A percentile compares a stretch with the other conserved stretches of the same genome.
These are phyloP conservation scores for Dynastes tityus DNA, from an alignment of 2,888 invertebrate species.

Conservation along the genomic window DNA sequence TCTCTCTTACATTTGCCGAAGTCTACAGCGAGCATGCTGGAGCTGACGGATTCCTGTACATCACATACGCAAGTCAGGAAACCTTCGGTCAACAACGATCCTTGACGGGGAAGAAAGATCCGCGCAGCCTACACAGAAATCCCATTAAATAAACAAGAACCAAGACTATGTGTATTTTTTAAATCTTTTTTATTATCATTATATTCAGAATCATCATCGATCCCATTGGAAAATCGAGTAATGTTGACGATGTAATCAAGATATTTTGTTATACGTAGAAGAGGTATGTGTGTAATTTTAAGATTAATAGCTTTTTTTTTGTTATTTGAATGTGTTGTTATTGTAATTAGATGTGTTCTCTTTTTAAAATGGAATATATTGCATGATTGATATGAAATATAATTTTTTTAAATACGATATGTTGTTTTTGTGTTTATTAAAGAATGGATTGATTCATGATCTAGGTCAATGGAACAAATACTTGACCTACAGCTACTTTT, in stretches of 20 bases:
- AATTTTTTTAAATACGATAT: not conserved
- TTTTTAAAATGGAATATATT: constrained; percentile 20
- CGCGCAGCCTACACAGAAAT: constrained; percentile 14
- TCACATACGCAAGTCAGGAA: constrained; percentile 93
- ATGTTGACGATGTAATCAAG: not conserved
- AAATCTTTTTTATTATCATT: not conserved
- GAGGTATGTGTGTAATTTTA: not conserved
- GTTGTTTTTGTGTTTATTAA: not conserved
- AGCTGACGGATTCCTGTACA: constrained; percentile 89
- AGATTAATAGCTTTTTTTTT: no score
- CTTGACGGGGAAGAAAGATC: constrained; percentile 6
- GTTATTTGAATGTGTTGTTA: not conserved
- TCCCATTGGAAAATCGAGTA: not conserved
- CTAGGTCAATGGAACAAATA: not conserved
- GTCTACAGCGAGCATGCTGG: constrained; percentile 84
- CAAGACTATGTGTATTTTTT: not conserved
- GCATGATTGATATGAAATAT: constrained; percentile 25
- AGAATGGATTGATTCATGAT: not conserved
- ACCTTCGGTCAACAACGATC: constrained; percentile 77
- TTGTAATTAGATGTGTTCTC: not conserved
- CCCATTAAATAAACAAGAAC: constrained; percentile 19
- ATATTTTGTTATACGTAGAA: not conserved
- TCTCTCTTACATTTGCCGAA: constrained; percentile 87
- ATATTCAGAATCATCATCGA: not conserved
- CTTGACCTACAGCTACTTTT: constrained; percentile 11